Percentiles rank a stretch among this genome's conserved stretches.
Evolutionary conservation across 2,888 invertebrate species (phyloP).

Genomic region (Antitype chi): DNA sequence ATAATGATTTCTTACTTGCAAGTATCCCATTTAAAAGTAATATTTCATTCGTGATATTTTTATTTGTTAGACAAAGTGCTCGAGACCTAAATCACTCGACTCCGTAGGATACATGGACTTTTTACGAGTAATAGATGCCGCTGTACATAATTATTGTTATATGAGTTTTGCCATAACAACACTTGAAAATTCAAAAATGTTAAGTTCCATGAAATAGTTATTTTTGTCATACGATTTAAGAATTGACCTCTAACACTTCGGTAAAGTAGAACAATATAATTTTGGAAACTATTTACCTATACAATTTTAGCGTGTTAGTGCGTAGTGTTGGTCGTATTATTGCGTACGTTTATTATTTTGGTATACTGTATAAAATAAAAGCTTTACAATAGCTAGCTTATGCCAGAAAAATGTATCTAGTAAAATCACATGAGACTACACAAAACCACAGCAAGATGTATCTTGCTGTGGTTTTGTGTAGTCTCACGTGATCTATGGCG

Average conservation of each 20-base stretch:
- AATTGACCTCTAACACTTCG: neutral
- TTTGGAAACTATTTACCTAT: constrained; percentile 27
- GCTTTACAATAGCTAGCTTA: neutral
- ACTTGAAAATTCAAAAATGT: neutral
- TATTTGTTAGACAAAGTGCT: constrained; percentile 41
- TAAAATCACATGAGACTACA: neutral
- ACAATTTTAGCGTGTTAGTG: neutral
- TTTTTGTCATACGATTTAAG: neutral
- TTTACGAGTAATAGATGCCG: constrained; percentile 25
- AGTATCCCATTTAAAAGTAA: constrained; percentile 53
- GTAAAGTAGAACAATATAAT: constrained; percentile 24
- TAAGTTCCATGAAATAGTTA: neutral
- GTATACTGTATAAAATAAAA: neutral
- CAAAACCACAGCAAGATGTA: neutral
- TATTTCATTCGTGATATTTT: constrained; percentile 49
- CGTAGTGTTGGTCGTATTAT: constrained; percentile 6
- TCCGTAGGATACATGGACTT: neutral
- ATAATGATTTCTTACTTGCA: constrained; percentile 52
- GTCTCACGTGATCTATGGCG: too few relatives aligned
- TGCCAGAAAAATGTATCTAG: neutral
- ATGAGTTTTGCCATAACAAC: neutral
- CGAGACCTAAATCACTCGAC: constrained; percentile 18
- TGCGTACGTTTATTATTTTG: constrained; percentile 3
- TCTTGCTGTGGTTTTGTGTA: too few relatives aligned
- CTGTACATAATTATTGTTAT: neutral